Evolutionary conservation across 2,113 vertebrate genomes (phyloP).

Genomic region (Fregata magnificens): DNA sequence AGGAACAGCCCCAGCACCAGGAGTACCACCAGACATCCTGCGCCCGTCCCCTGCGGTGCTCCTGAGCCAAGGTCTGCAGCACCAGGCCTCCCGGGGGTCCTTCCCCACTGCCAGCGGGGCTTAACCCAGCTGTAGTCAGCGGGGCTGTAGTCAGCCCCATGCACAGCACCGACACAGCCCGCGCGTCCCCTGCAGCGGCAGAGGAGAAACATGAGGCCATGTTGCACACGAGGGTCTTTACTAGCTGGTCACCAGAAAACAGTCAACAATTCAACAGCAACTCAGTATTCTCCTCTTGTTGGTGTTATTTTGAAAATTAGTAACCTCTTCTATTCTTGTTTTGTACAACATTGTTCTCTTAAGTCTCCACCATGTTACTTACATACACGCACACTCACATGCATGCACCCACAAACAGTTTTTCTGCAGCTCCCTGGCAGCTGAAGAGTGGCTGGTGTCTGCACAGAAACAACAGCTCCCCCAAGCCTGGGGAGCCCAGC

Average conservation of each 20-base stretch:
- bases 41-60: accelerated
- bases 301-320: background rate
- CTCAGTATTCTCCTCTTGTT: background rate
- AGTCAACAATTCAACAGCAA: background rate
- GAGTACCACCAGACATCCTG: accelerated
- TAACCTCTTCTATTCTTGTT: background rate
- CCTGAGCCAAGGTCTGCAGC: accelerated
- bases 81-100: accelerated
- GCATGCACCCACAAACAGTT: accelerated
- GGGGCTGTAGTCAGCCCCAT: background rate
- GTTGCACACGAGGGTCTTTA: accelerated
- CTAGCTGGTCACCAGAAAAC: background rate
- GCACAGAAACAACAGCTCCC: background rate
- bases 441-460: background rate
- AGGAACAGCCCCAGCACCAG: background rate
- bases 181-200: accelerated
- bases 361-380: background rate
- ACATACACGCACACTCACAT: accelerated
- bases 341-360: background rate
- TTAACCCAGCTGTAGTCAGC: background rate
- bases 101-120: accelerated
- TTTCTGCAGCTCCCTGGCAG: background rate
- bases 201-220: background rate
- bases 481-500: background rate
- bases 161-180: background rate